Evolutionary conservation across 2,888 invertebrate species (phyloP).

Genomic region (Gasteruption jaculator): DNA sequence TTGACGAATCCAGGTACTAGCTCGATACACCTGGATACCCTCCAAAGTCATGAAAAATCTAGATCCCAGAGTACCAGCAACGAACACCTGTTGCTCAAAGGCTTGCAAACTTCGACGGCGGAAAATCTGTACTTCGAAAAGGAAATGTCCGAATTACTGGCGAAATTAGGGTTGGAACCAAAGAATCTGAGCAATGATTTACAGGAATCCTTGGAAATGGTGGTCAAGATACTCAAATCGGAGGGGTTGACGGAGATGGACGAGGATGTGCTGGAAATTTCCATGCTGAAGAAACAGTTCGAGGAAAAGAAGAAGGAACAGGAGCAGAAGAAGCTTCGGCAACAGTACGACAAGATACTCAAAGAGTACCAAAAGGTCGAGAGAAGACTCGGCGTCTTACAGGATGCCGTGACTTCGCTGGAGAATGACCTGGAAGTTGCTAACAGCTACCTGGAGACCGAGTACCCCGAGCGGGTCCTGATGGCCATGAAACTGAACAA

Average conservation of each 20-base stretch:
- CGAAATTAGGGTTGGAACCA: conserved; percentile 31
- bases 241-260: conserved; percentile 35
- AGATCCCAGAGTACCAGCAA: too few relatives aligned
- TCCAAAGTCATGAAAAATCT: too few relatives aligned
- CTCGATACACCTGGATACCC: too few relatives aligned
- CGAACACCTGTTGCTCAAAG: conserved; percentile 29
- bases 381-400: conserved; percentile 27
- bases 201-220: conserved; percentile 32
- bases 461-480: conserved; percentile 28
- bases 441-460: conserved; percentile 26
- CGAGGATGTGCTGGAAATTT: conserved; percentile 27
- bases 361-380: conserved; percentile 28
- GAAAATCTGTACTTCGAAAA: conserved; percentile 32
- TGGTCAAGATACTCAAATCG: conserved; percentile 30
- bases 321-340: conserved; percentile 31
- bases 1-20: too few relatives aligned
- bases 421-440: conserved; percentile 23
- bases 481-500: conserved; percentile 34
- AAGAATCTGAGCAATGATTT: conserved; percentile 31
- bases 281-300: conserved; percentile 28
- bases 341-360: conserved; percentile 30
- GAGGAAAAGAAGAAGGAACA: conserved; percentile 28
- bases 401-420: conserved; percentile 26
- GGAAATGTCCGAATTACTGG: conserved; percentile 32
- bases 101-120: conserved; percentile 34